phyloP scores from a whole-genome alignment of 2,797 vertebrate genomes.

The Tokudaia muenninki region DNA sequence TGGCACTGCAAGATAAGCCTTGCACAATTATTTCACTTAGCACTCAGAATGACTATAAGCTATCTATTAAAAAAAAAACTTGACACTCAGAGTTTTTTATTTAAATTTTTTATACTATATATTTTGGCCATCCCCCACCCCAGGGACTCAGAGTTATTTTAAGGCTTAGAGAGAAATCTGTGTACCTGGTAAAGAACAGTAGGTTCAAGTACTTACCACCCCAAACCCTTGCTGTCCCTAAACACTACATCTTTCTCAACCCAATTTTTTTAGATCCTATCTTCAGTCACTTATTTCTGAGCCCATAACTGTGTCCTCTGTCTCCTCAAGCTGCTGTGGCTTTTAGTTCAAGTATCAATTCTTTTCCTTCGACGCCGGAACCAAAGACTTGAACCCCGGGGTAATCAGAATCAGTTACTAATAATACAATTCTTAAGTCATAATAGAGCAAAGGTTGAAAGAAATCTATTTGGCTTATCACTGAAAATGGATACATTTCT shows the following conservation, averaged over 20 bases:
- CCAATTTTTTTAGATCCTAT: neutral
- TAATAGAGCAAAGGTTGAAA: conserved; percentile 23
- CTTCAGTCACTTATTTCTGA: neutral
- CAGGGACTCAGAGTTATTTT: neutral
- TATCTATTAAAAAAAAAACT: neutral
- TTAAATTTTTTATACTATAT: neutral
- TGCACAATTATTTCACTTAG: neutral
- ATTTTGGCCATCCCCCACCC: neutral
- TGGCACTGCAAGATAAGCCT: neutral
- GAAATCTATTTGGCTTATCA: neutral
- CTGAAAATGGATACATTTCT: neutral
- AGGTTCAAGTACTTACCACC: no score
- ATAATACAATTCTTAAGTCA: neutral
- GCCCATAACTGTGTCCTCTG: neutral
- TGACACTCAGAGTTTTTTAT: neutral
- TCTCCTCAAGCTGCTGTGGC: neutral
- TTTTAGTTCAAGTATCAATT: neutral
- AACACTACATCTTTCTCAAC: neutral
- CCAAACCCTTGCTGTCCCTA: neutral
- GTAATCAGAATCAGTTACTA: neutral
- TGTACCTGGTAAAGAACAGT: neutral
- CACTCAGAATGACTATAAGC: neutral
- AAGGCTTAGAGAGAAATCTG: neutral
- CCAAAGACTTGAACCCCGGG: neutral
- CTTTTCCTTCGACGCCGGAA: neutral